phyloP scores from a whole-genome alignment of 2,797 vertebrate species.

The Enteromius argenteus region DNA sequence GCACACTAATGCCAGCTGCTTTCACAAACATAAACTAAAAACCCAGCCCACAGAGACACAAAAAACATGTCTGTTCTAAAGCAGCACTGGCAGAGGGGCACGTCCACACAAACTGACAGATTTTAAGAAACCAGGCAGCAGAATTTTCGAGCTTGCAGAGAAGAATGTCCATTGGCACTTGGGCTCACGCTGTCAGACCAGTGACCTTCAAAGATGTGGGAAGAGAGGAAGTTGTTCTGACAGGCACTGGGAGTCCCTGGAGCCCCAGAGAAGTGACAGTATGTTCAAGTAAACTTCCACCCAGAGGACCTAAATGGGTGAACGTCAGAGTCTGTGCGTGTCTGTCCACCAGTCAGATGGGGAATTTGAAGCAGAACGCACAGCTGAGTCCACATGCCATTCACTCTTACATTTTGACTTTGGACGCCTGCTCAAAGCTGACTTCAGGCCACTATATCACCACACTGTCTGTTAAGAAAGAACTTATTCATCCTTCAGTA shows the following conservation, averaged over 20 bases:
- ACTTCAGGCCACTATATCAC: background rate
- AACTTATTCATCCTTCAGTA: background rate
- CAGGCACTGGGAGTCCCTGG: slow-evolving; percentile 29
- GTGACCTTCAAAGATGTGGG: slow-evolving; percentile 22
- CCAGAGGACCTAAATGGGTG: slow-evolving; percentile 16
- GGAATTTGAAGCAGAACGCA: slow-evolving; percentile 18
- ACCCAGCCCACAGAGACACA: background rate
- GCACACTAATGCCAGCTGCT: background rate
- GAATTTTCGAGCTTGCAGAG: slow-evolving; percentile 8
- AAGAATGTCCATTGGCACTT: slow-evolving; percentile 42
- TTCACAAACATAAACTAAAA: slow-evolving; percentile 6
- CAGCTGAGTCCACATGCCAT: slow-evolving; percentile 18
- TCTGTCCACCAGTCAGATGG: slow-evolving; percentile 16
- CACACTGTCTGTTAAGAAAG: background rate
- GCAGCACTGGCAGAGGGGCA: background rate
- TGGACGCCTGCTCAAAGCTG: background rate
- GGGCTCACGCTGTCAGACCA: slow-evolving; percentile 31
- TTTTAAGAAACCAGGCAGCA: slow-evolving; percentile 33
- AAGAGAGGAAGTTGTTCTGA: slow-evolving; percentile 19
- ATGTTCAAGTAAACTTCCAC: slow-evolving; percentile 30
- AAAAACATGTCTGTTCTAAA: background rate
- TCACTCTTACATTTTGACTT: slow-evolving; percentile 15
- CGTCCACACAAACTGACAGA: slow-evolving; percentile 4
- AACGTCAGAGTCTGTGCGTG: slow-evolving; percentile 17
- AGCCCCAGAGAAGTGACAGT: slow-evolving; percentile 29